Evolutionary conservation across 2,797 vertebrate genomes (phyloP).

Genomic region (Sebastes melanostomus): DNA sequence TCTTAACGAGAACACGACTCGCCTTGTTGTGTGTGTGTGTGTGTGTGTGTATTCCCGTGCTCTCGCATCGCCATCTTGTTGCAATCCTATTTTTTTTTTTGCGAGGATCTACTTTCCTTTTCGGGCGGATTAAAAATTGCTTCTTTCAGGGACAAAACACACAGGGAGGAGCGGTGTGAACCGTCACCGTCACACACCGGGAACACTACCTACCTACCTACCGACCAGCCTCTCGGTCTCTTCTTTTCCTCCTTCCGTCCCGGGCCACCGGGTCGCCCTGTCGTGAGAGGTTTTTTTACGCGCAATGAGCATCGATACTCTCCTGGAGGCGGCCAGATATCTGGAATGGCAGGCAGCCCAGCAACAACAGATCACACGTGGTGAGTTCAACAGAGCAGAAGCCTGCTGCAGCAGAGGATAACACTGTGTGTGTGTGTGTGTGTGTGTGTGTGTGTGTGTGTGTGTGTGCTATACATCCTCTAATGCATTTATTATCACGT

Average conservation of each 20-base stretch:
- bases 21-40: conserved; percentile 88
- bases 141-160: conserved; percentile 23
- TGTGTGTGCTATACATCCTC: neutral
- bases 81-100: conserved; percentile 88
- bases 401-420: neutral
- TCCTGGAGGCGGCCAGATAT: conserved; percentile 95
- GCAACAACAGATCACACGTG: conserved; percentile 95
- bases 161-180: conserved; percentile 22
- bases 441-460: neutral
- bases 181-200: neutral
- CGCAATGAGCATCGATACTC: conserved; percentile 97
- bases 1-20: conserved; percentile 82
- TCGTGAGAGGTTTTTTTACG: conserved; percentile 64
- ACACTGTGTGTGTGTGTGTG: neutral
- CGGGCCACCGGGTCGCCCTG: conserved; percentile 73
- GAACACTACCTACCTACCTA: conserved; percentile 28
- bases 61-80: conserved; percentile 99
- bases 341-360: conserved; percentile 95
- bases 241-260: conserved; percentile 67
- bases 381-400: conserved; percentile 79
- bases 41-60: conserved; percentile 95
- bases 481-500: neutral
- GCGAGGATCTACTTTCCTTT: conserved; percentile 82
- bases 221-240: conserved; percentile 18
- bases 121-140: conserved; percentile 49